These are phyloP conservation scores for Pangasius larnaudii DNA, from an alignment of 2,797 vertebrate species.

Conservation along the genomic window DNA sequence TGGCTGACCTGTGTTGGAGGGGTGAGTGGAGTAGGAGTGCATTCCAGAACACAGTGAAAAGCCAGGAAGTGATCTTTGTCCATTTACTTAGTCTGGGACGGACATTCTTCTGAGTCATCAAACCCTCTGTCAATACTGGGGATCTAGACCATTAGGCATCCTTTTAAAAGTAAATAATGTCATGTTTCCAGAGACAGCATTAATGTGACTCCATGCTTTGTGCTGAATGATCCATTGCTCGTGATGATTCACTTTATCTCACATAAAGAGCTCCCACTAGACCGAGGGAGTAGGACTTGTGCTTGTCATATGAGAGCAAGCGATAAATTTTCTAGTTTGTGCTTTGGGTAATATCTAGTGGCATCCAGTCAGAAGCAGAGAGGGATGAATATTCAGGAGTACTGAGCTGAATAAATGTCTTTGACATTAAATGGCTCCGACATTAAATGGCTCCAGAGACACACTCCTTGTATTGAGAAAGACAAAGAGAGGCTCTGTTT, in stretches of 20 bases:
- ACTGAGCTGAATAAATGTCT: background rate
- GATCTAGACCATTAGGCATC: conserved; percentile 1
- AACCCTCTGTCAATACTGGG: conserved; percentile 25
- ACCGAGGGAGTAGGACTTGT: conserved; percentile 51
- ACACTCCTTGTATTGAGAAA: background rate
- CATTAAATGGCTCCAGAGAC: background rate
- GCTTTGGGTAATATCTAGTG: background rate
- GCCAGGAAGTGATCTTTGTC: conserved; percentile 27
- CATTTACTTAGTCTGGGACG: conserved; percentile 33
- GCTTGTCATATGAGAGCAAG: conserved; percentile 59
- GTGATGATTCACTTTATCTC: conserved; percentile 50
- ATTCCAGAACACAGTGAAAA: conserved; percentile 38
- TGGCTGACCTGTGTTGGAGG: conserved; percentile 29
- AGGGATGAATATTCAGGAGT: background rate
- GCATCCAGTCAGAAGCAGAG: background rate
- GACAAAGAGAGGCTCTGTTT: background rate
- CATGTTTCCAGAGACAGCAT: background rate
- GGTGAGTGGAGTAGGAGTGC: conserved; percentile 39
- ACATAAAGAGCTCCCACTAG: conserved; percentile 59
- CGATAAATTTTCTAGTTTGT: conserved; percentile 21
- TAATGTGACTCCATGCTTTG: background rate
- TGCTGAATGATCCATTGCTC: background rate
- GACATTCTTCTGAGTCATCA: conserved; percentile 23
- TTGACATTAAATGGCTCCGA: background rate
- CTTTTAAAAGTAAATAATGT: conserved; percentile 17